Evolutionary conservation across 2,888 invertebrate genomes (phyloP).

Genomic region (Lepidocyrtoides sp.): DNA sequence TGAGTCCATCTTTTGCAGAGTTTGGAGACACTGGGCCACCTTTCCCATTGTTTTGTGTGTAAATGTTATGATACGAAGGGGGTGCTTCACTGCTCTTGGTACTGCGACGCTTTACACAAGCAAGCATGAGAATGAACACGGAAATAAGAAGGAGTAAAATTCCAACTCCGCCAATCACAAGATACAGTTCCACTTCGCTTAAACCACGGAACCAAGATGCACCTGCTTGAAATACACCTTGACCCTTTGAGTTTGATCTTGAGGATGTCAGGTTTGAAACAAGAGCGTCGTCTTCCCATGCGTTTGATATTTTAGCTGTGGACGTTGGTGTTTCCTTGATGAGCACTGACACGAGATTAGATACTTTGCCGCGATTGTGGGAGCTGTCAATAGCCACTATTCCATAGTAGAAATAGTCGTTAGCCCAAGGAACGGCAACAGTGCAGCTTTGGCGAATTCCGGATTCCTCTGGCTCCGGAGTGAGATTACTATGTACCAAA

Average conservation of each 20-base stretch:
- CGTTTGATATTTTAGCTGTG: constrained; percentile 84
- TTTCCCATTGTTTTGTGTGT: constrained; percentile 80
- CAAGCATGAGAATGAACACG: constrained; percentile 84
- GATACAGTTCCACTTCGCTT: constrained; percentile 85
- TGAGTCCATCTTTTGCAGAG: constrained; percentile 80
- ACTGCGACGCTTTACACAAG: constrained; percentile 83
- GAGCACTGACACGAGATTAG: constrained; percentile 86
- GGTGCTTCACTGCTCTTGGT: constrained; percentile 83
- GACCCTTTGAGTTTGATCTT: constrained; percentile 82
- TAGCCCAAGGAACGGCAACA: constrained; percentile 86
- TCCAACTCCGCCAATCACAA: constrained; percentile 85
- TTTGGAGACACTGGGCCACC: constrained; percentile 69
- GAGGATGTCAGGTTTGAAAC: constrained; percentile 85
- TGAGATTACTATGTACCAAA: constrained; percentile 85
- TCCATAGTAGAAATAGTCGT: constrained; percentile 86
- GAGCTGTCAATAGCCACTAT: constrained; percentile 85
- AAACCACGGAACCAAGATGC: constrained; percentile 85
- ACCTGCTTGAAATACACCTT: constrained; percentile 84
- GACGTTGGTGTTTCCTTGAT: constrained; percentile 86
- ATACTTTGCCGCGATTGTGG: constrained; percentile 86
- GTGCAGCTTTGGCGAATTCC: constrained; percentile 85
- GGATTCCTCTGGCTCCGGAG: constrained; percentile 85
- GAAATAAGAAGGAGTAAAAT: constrained; percentile 85
- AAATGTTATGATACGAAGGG: constrained; percentile 85
- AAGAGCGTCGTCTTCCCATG: constrained; percentile 85